These are phyloP conservation scores for Myrmecophaga tridactyla DNA, from an alignment of 2,113 vertebrate species.

Conservation along the genomic window DNA sequence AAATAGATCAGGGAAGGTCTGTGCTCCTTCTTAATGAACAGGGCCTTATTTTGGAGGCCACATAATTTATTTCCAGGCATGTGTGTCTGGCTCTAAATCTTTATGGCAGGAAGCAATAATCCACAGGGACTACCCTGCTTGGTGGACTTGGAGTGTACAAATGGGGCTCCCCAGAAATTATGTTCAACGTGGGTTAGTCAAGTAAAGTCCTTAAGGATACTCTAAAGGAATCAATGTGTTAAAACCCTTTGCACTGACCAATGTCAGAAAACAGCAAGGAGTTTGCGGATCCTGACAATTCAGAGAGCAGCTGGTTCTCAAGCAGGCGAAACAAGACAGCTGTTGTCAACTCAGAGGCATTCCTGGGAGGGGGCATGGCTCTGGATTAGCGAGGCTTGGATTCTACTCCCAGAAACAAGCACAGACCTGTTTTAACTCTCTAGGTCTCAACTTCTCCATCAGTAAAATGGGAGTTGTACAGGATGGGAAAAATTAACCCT, in stretches of 20 bases:
- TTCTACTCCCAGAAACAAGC: not conserved
- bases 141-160: not conserved
- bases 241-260: not conserved
- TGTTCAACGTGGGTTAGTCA: not conserved
- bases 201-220: not conserved
- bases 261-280: not conserved
- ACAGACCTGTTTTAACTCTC: not conserved
- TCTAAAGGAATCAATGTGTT: not conserved
- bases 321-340: not conserved
- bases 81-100: not conserved
- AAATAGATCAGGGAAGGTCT: not conserved
- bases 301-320: not conserved
- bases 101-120: not conserved
- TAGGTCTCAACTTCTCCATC: not conserved
- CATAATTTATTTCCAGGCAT: not conserved
- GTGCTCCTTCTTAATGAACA: not conserved
- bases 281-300: not conserved
- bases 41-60: not conserved
- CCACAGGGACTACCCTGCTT: not conserved
- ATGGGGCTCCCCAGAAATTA: not conserved
- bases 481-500: not conserved
- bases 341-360: not conserved
- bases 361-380: fast-evolving
- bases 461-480: no score
- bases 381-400: not conserved